These are phyloP conservation scores for Bhutanitis thaidina DNA, from an alignment of 2,888 invertebrate genomes.

Conservation along the genomic window DNA sequence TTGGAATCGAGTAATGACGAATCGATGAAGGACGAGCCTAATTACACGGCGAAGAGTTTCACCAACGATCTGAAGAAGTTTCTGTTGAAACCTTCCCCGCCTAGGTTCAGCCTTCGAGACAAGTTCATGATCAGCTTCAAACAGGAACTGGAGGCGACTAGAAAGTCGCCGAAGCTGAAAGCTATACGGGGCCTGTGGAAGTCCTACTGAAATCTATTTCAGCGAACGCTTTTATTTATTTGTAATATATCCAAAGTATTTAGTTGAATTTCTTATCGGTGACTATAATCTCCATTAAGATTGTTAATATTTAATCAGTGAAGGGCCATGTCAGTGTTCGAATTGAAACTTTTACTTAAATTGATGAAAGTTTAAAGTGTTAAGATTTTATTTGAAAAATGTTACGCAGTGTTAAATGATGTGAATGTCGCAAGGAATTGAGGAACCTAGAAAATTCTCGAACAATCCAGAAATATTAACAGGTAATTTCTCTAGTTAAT, in stretches of 20 bases:
- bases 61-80: constrained; percentile 75
- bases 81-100: constrained; percentile 63
- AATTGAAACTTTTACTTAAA: constrained; percentile 12
- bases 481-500: background rate
- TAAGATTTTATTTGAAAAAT: background rate
- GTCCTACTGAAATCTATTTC: constrained; percentile 50
- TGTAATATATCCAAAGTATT: constrained; percentile 15
- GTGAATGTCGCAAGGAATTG: constrained; percentile 1
- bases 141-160: constrained; percentile 68
- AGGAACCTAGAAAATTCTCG: background rate
- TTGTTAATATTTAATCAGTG: constrained; percentile 4
- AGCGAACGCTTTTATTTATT: constrained; percentile 14
- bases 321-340: constrained; percentile 8
- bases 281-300: constrained; percentile 3
- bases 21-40: constrained; percentile 64
- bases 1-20: constrained; percentile 67
- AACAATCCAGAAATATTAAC: background rate
- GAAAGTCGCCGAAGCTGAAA: constrained; percentile 68
- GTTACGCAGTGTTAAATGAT: background rate
- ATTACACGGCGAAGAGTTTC: constrained; percentile 75
- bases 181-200: constrained; percentile 76
- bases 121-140: constrained; percentile 73
- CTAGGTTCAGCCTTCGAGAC: constrained; percentile 64
- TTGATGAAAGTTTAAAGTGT: constrained; percentile 5
- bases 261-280: constrained; percentile 14